Evolutionary conservation across 2,797 vertebrate genomes (phyloP).

Genomic region (Epinephelus malabaricus): DNA sequence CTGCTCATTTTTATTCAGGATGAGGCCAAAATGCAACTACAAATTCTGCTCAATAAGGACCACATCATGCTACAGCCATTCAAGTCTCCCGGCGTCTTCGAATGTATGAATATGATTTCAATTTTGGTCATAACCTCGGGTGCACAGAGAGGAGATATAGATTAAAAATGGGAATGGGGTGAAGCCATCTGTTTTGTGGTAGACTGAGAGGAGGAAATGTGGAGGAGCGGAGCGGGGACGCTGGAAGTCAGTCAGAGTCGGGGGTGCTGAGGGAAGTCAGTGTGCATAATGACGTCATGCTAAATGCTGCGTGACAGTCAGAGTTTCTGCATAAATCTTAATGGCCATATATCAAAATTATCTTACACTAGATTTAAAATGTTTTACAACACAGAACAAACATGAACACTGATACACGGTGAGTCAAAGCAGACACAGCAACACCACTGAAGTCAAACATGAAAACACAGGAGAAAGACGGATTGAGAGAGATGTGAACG

Average conservation of each 20-base stretch:
- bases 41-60: constrained; percentile 9
- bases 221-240: constrained; percentile 44
- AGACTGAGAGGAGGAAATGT: constrained; percentile 52
- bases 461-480: neutral
- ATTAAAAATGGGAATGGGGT: constrained; percentile 66
- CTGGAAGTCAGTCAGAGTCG: constrained; percentile 29
- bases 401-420: no score
- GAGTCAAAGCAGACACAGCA: neutral
- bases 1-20: constrained; percentile 12
- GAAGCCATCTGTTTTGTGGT: constrained; percentile 77
- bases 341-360: neutral
- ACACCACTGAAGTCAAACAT: neutral
- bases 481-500: no score
- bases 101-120: constrained; percentile 54
- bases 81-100: constrained; percentile 40
- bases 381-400: neutral
- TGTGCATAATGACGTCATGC: neutral
- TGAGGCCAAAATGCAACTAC: constrained; percentile 8
- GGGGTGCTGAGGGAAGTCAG: neutral
- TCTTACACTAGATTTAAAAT: neutral
- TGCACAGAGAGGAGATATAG: constrained; percentile 51
- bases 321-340: neutral
- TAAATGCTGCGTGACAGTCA: neutral
- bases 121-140: constrained; percentile 67
- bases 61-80: constrained; percentile 7